phyloP scores from a whole-genome alignment of 92 coral and sea anemone genomes.

The Plumapathes pennacea region DNA sequence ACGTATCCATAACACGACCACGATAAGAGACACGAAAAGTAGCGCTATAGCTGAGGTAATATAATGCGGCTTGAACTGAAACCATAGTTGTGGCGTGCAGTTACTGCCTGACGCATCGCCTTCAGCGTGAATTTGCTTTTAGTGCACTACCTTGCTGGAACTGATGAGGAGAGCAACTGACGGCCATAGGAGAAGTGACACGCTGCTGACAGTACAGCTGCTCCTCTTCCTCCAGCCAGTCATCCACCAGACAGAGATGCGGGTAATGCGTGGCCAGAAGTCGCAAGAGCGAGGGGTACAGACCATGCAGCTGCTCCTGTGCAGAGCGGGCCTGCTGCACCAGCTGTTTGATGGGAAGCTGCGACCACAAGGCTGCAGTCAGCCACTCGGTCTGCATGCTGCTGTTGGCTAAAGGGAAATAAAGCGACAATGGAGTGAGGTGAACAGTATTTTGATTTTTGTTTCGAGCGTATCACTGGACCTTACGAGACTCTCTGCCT shows the following conservation, averaged over 20 bases:
- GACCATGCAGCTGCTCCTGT: constrained; percentile 80
- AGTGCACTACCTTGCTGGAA: constrained; percentile 48
- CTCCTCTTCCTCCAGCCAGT: constrained; percentile 90
- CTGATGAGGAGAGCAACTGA: constrained; percentile 50
- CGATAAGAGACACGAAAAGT: background rate
- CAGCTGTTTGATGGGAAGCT: constrained; percentile 87
- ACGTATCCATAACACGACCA: too few relatives aligned
- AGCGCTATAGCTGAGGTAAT: too few relatives aligned
- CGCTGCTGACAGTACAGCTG: constrained; percentile 10
- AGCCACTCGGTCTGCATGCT: constrained; percentile 70
- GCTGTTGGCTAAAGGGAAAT: constrained; percentile 48
- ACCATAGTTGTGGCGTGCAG: too few relatives aligned
- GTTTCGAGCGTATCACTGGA: too few relatives aligned
- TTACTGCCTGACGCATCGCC: too few relatives aligned
- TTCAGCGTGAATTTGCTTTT: background rate
- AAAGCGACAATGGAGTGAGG: background rate
- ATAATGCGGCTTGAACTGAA: too few relatives aligned
- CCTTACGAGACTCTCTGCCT: too few relatives aligned
- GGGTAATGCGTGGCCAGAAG: constrained; percentile 83
- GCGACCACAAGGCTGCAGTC: constrained; percentile 70
- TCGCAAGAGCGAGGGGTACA: constrained; percentile 84
- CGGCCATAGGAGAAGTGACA: background rate
- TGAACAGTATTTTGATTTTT: too few relatives aligned
- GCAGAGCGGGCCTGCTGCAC: constrained; percentile 76
- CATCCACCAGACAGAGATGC: constrained; percentile 92